A percentile compares a stretch with the other conserved stretches of the same genome.
These are phyloP conservation scores for Dryococelus australis DNA, from an alignment of 2,888 invertebrate species.

Conservation along the genomic window DNA sequence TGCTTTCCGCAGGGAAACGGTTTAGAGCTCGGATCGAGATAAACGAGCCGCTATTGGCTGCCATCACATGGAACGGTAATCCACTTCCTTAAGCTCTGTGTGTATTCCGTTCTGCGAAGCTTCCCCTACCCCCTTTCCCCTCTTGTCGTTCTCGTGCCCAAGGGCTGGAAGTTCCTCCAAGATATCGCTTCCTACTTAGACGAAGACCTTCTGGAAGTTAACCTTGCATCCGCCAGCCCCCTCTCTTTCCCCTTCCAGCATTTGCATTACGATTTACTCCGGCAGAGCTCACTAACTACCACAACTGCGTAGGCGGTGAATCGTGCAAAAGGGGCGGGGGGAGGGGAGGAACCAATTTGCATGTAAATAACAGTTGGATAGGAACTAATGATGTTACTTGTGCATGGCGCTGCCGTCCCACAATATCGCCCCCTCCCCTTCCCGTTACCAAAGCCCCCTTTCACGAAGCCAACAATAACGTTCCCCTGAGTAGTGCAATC, in stretches of 20 bases:
- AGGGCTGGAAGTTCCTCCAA: not conserved
- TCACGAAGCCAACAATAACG: not conserved
- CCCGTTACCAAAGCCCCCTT: not conserved
- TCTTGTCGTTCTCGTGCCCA: not conserved
- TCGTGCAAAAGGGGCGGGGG: not conserved
- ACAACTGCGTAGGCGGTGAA: not conserved
- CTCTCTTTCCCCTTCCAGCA: not conserved
- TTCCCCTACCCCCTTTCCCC: not conserved
- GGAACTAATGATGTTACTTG: constrained; percentile 7
- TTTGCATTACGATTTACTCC: not conserved
- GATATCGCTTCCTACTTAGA: constrained; percentile 6
- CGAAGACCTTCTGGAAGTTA: not conserved
- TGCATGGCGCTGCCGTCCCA: not conserved
- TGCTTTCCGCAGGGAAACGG: too few species aligned
- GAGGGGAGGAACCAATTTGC: not conserved
- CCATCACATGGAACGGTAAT: not conserved
- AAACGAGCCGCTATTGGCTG: not conserved
- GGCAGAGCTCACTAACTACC: not conserved
- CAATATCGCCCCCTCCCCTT: not conserved
- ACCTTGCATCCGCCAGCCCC: not conserved
- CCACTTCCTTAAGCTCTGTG: not conserved
- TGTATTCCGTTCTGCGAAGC: not conserved
- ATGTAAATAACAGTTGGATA: constrained; percentile 16
- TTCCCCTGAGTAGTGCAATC: not conserved
- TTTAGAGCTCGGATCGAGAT: not conserved